A percentile compares a stretch with the other conserved stretches of the same genome.
phyloP scores from a whole-genome alignment of 2,888 invertebrate species.

The Phyllotreta striolata region DNA sequence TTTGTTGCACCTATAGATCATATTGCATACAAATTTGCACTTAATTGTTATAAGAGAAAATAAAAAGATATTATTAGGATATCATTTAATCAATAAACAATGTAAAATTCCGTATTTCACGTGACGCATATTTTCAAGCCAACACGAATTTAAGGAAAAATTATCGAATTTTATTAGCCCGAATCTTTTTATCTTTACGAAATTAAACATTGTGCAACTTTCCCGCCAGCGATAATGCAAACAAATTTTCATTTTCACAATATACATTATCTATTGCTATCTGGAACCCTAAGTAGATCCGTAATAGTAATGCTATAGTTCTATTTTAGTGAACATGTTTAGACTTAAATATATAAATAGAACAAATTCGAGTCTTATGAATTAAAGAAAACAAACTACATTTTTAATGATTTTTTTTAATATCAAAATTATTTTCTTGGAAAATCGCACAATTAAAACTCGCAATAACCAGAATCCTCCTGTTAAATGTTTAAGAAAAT shows the following conservation, averaged over 20 bases:
- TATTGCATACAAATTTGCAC: no score
- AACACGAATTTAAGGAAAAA: no score
- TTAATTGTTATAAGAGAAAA: no score
- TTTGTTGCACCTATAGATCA: background rate
- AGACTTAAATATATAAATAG: constrained; percentile 39
- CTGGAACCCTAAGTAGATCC: constrained; percentile 25
- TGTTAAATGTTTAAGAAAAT: background rate
- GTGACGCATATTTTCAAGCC: no score
- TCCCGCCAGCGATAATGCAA: background rate
- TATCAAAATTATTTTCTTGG: constrained; percentile 5
- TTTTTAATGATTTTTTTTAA: constrained; percentile 16
- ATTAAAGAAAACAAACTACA: constrained; percentile 28
- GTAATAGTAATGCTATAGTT: constrained; percentile 32
- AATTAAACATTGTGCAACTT: constrained; percentile 4
- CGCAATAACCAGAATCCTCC: background rate
- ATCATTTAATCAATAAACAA: no score
- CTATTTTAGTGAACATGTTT: constrained; percentile 36
- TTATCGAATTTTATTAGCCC: no score
- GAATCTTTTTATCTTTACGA: no score
- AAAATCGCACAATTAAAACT: constrained; percentile 3
- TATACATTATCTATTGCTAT: constrained; percentile 26
- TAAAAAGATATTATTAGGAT: no score
- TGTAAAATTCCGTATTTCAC: no score
- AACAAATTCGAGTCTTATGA: constrained; percentile 32
- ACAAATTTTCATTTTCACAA: constrained; percentile 21